phyloP scores from a whole-genome alignment of 2,888 invertebrate genomes.

The Hemicrepidius hirtus region DNA sequence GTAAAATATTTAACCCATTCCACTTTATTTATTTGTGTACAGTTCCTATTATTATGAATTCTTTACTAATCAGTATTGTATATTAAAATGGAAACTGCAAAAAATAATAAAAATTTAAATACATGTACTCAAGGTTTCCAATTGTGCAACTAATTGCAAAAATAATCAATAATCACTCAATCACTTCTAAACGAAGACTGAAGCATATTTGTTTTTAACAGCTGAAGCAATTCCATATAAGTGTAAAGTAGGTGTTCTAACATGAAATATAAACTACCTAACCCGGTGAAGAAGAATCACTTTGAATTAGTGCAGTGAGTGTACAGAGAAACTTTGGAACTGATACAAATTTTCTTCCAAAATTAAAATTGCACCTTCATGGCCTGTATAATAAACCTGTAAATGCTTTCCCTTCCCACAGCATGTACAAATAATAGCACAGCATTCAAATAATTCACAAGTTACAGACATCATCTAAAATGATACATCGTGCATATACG shows the following conservation, averaged over 20 bases:
- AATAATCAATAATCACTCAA: background rate
- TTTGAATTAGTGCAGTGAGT: constrained; percentile 1
- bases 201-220: background rate
- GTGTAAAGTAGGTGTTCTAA: background rate
- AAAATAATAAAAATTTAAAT: too few species aligned
- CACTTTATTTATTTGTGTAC: background rate
- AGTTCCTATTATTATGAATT: background rate
- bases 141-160: background rate
- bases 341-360: constrained; percentile 7
- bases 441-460: constrained; percentile 44
- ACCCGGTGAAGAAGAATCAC: background rate
- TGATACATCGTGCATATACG: constrained; percentile 37
- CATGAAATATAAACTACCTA: background rate
- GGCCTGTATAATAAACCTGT: background rate
- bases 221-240: constrained; percentile 10
- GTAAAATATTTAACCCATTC: too few species aligned
- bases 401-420: constrained; percentile 15
- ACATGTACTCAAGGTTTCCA: background rate
- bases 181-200: background rate
- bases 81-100: too few species aligned
- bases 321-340: background rate
- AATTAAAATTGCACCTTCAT: background rate
- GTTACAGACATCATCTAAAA: constrained; percentile 37
- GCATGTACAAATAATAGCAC: constrained; percentile 26
- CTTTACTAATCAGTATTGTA: too few species aligned